phyloP scores from a whole-genome alignment of 2,797 vertebrate genomes.

The Nyctalus aviator region DNA sequence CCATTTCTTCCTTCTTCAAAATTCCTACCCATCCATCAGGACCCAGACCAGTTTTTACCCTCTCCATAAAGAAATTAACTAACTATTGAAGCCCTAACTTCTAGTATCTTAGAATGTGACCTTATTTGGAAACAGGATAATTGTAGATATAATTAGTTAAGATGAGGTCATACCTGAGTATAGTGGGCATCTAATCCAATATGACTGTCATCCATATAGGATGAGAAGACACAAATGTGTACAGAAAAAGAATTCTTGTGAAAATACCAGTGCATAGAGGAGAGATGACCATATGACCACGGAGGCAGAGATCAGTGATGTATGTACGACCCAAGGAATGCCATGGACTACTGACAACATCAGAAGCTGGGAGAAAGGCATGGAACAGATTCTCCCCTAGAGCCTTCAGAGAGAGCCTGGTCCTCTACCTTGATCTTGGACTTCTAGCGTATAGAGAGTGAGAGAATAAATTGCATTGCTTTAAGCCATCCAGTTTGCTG shows the following conservation, averaged over 20 bases:
- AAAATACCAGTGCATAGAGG: background rate
- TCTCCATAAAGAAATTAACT: background rate
- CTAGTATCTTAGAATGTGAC: background rate
- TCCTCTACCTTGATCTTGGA: background rate
- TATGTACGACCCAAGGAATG: background rate
- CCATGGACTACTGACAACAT: background rate
- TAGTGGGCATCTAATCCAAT: background rate
- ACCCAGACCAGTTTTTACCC: background rate
- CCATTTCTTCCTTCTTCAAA: background rate
- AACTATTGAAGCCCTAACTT: background rate
- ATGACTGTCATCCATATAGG: background rate
- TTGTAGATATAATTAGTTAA: background rate
- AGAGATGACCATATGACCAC: background rate
- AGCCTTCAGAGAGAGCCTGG: rapidly evolving
- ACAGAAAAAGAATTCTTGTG: background rate
- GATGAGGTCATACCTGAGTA: background rate
- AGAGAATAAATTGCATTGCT: background rate
- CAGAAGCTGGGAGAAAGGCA: background rate
- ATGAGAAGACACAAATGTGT: background rate
- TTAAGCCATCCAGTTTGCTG: background rate
- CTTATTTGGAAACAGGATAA: background rate
- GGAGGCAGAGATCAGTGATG: background rate
- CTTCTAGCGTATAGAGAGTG: background rate
- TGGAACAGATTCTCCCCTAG: background rate
- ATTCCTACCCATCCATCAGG: background rate